These are phyloP conservation scores for Gymnobelideus leadbeateri DNA, from an alignment of 2,113 vertebrate genomes.

Conservation along the genomic window DNA sequence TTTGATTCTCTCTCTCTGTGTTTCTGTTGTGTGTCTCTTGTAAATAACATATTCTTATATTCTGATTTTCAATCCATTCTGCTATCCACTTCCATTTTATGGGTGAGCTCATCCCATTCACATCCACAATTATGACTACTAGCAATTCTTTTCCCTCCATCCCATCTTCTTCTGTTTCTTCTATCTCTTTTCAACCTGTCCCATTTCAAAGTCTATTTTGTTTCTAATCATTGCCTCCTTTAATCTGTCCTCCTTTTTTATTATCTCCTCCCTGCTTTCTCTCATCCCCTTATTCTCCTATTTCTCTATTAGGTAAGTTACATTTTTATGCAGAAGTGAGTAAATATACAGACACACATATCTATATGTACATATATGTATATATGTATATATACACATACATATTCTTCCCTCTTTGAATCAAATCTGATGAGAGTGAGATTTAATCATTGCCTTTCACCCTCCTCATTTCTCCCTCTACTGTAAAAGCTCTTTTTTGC, in stretches of 20 bases:
- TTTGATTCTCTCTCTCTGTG: not conserved
- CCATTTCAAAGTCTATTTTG: not conserved
- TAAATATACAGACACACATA: no score
- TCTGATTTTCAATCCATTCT: not conserved
- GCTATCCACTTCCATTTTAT: not conserved
- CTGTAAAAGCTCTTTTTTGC: not conserved
- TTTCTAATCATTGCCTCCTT: not conserved
- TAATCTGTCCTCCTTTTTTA: not conserved
- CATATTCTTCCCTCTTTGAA: not conserved
- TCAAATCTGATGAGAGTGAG: not conserved
- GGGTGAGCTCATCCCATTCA: not conserved
- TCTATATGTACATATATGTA: no score
- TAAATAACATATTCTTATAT: not conserved
- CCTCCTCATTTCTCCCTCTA: not conserved
- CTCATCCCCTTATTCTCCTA: not conserved
- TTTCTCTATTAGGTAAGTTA: not conserved
- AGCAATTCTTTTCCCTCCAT: not conserved
- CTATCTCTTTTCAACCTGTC: not conserved
- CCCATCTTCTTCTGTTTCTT: not conserved
- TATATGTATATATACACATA: not conserved
- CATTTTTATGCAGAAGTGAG: not conserved
- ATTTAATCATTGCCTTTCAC: not conserved
- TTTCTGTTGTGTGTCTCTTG: not conserved
- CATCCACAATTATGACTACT: not conserved
- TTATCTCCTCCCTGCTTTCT: not conserved